Percentiles rank a stretch among this genome's conserved stretches.
These are phyloP conservation scores for Paguma larvata DNA, from an alignment of 2,797 vertebrate species.

Conservation along the genomic window DNA sequence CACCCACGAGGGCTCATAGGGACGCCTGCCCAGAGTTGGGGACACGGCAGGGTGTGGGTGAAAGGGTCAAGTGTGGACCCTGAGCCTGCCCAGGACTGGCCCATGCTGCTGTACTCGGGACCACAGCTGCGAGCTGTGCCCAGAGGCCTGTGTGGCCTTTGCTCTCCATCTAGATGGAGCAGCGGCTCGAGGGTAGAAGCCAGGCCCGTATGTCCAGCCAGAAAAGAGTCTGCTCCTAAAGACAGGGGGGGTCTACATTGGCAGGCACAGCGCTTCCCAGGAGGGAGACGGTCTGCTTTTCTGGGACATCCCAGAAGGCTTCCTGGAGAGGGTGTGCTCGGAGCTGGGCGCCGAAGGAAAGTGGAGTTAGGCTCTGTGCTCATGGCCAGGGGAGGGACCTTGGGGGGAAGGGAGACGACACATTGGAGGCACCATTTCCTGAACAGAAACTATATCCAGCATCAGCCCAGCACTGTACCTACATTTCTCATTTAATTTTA, in stretches of 20 bases:
- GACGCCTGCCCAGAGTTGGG: background rate
- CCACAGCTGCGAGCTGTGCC: background rate
- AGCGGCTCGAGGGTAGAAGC: fast-evolving
- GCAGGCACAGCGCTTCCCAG: background rate
- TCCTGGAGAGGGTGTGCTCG: background rate
- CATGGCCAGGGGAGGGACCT: background rate
- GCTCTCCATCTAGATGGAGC: background rate
- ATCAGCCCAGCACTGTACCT: fast-evolving
- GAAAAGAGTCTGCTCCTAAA: background rate
- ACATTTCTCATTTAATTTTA: background rate
- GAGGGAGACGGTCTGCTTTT: background rate
- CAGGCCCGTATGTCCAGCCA: background rate
- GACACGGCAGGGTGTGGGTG: background rate
- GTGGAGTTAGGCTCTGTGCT: background rate
- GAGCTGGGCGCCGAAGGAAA: background rate
- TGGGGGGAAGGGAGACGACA: background rate
- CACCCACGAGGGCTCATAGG: fast-evolving
- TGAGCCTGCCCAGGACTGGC: background rate
- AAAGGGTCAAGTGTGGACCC: background rate
- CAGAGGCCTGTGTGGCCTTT: background rate
- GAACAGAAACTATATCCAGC: too few species aligned
- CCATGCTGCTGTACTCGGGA: fast-evolving
- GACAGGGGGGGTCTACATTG: background rate
- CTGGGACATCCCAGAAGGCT: background rate
- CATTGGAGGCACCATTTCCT: too few species aligned